A percentile compares a stretch with the other conserved stretches of the same genome.
phyloP scores from a whole-genome alignment of 2,888 invertebrate species.

The Maniola hyperantus region DNA sequence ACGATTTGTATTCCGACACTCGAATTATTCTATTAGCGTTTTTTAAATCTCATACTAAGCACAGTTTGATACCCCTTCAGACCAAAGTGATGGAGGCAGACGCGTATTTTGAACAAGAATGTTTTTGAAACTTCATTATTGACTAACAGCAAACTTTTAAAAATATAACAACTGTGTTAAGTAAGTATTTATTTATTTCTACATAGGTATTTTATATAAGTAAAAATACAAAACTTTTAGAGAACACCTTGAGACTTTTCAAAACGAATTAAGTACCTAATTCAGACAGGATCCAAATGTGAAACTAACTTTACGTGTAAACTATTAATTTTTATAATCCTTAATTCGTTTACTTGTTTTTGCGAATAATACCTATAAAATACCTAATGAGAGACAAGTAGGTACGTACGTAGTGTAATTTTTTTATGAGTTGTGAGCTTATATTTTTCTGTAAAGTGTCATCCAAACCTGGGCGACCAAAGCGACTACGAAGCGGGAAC shows the following conservation, averaged over 20 bases:
- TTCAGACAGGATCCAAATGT: slow-evolving; percentile 3
- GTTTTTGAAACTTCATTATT: background rate
- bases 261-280: background rate
- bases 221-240: slow-evolving; percentile 1
- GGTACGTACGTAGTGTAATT: no score
- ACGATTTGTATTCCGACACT: no score
- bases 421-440: no score
- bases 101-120: background rate
- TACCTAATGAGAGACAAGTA: no score
- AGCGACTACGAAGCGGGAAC: no score
- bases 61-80: background rate
- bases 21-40: no score
- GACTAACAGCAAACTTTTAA: background rate
- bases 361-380: no score
- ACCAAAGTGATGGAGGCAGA: background rate
- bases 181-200: background rate
- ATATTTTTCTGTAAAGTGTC: no score
- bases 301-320: background rate
- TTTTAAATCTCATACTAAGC: no score
- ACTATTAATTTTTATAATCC: no score
- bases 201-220: background rate
- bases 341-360: no score
- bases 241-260: slow-evolving; percentile 1
- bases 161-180: background rate
- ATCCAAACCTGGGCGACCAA: no score